These are phyloP conservation scores for Sarcophaga variegata DNA, from an alignment of 2,888 invertebrate species.

Conservation along the genomic window DNA sequence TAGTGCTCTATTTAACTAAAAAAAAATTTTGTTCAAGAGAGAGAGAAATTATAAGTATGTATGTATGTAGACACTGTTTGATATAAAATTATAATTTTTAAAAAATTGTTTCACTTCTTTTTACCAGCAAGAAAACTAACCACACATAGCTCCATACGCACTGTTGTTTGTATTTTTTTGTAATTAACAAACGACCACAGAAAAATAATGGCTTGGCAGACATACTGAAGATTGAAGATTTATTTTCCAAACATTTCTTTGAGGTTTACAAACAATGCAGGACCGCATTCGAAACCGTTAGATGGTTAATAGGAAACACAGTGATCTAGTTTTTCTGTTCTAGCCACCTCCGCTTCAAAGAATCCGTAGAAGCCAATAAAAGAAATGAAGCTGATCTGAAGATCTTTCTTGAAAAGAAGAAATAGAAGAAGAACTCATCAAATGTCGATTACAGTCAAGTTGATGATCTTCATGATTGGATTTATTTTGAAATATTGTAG, in stretches of 20 bases:
- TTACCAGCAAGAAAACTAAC: too few species aligned
- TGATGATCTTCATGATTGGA: slow-evolving; percentile 49
- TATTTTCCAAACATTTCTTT: slow-evolving; percentile 22
- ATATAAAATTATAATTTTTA: not conserved
- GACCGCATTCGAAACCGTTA: slow-evolving; percentile 16
- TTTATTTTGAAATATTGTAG: slow-evolving; percentile 24
- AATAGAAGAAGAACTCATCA: slow-evolving; percentile 55
- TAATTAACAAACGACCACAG: slow-evolving; percentile 7
- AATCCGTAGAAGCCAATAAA: not conserved
- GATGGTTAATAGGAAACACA: slow-evolving; percentile 50
- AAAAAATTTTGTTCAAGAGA: not conserved
- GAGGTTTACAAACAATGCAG: slow-evolving; percentile 43
- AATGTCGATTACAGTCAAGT: slow-evolving; percentile 60
- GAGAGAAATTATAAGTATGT: not conserved
- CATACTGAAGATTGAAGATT: not conserved
- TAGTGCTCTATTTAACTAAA: slow-evolving; percentile 53
- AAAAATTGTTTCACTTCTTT: not conserved
- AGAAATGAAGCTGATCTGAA: not conserved
- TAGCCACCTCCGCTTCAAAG: slow-evolving; percentile 4
- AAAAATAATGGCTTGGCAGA: too few species aligned
- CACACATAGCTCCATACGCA: too few species aligned
- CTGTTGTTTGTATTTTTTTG: not conserved
- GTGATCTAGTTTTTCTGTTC: slow-evolving; percentile 49
- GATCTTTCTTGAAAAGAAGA: not conserved
- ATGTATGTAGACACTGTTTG: too few species aligned